Conservation (phyloP, 2,113 vertebrate genomes). For the Chauna torquata region DNA sequence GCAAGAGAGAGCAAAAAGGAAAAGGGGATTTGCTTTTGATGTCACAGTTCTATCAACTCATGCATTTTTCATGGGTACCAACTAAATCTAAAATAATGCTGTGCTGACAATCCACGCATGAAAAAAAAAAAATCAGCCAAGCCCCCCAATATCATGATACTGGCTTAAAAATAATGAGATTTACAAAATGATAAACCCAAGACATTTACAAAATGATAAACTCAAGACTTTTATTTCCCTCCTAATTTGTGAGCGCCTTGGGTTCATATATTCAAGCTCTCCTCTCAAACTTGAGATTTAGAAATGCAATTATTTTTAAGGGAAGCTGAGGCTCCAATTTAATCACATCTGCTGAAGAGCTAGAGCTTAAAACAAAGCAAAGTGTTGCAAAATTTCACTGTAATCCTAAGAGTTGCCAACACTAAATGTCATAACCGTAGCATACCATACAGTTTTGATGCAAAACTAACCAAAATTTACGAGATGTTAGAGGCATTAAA, state of each 20-base stretch:
- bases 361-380: slow-evolving; percentile 18
- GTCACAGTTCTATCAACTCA: slow-evolving; percentile 64
- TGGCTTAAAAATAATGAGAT: background rate
- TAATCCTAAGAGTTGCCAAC: background rate
- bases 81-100: slow-evolving; percentile 49
- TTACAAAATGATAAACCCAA: background rate
- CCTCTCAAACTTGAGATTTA: background rate
- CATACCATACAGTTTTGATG: background rate
- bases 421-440: background rate
- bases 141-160: background rate
- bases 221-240: background rate
- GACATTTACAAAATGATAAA: background rate
- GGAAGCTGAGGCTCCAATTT: background rate
- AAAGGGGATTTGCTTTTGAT: slow-evolving; percentile 64
- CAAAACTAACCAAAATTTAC: slow-evolving; percentile 1
- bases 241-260: background rate
- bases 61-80: slow-evolving; percentile 69
- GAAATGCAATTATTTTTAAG: background rate
- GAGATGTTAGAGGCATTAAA: background rate
- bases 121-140: background rate
- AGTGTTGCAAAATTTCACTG: background rate
- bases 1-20: slow-evolving; percentile 52
- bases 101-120: background rate
- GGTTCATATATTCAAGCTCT: background rate
- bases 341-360: slow-evolving; percentile 1